phyloP scores from a whole-genome alignment of 1,140 invertebrate species.

The Trichoplusia ni region DNA sequence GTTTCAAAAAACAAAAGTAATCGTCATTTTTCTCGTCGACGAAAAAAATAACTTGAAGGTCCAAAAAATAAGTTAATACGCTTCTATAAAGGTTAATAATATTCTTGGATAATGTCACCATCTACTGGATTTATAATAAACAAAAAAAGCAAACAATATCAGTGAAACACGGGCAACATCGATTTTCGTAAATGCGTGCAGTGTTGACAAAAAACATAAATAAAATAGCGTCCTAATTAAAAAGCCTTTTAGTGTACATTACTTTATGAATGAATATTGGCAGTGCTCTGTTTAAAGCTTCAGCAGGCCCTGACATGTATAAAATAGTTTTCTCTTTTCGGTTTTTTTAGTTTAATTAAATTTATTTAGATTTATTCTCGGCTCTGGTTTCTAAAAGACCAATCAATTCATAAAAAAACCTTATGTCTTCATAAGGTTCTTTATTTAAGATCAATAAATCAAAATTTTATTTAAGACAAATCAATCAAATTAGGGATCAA shows the following conservation, averaged over 20 bases:
- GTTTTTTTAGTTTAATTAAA: no score
- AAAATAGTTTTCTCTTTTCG: not conserved
- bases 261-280: constrained; percentile 62
- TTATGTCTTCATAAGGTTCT: no score
- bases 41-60: no score
- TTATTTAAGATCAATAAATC: no score
- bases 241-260: constrained; percentile 18
- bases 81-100: not conserved
- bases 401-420: no score
- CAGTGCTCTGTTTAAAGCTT: constrained; percentile 47
- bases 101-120: not conserved
- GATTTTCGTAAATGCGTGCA: constrained; percentile 20
- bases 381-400: no score
- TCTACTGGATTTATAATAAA: not conserved
- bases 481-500: no score
- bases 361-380: no score
- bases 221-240: constrained; percentile 11
- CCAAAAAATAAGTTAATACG: no score
- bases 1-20: no score
- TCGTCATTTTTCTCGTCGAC: no score
- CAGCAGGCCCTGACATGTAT: constrained; percentile 2
- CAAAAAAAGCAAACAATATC: not conserved
- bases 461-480: no score
- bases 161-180: not conserved
- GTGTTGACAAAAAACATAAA: not conserved